These are phyloP conservation scores for Uloborus diversus DNA, from an alignment of 1,140 invertebrate species.

Conservation along the genomic window DNA sequence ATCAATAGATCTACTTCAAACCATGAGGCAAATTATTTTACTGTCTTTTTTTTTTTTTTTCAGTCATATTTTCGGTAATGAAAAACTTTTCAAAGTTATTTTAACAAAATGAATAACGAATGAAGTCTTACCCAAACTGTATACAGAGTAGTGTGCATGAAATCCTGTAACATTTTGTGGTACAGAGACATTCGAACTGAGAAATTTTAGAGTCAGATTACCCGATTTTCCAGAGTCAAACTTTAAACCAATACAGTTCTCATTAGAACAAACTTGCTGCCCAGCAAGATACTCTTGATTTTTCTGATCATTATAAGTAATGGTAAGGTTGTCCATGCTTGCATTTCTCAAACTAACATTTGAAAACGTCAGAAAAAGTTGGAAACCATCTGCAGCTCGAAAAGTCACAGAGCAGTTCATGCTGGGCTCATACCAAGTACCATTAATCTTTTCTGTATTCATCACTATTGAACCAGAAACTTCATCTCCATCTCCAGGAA, in stretches of 20 bases:
- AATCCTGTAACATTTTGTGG: constrained; percentile 43
- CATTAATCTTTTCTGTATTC: neutral
- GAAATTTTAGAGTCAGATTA: constrained; percentile 41
- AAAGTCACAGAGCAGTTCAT: constrained; percentile 37
- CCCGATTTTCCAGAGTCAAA: constrained; percentile 38
- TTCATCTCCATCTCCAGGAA: neutral
- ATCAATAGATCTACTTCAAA: too few species aligned
- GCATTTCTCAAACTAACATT: constrained; percentile 45
- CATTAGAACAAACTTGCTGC: constrained; percentile 41
- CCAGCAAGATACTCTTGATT: constrained; percentile 22
- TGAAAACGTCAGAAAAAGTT: constrained; percentile 37
- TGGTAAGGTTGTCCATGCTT: constrained; percentile 41
- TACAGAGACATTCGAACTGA: constrained; percentile 36
- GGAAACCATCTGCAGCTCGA: neutral
- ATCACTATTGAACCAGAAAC: constrained; percentile 15
- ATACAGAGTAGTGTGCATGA: constrained; percentile 40
- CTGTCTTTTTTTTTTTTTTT: too few species aligned
- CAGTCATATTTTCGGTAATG: too few species aligned
- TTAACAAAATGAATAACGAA: too few species aligned
- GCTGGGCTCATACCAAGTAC: constrained; percentile 19
- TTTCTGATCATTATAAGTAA: constrained; percentile 12
- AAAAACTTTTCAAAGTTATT: too few species aligned
- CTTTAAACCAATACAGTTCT: constrained; percentile 36
- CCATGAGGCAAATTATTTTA: too few species aligned
- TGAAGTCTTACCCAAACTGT: constrained; percentile 21